Percentiles rank a stretch among this genome's conserved stretches.
Evolutionary conservation across 2,888 invertebrate genomes (phyloP).

Genomic region (Allacma fusca): DNA sequence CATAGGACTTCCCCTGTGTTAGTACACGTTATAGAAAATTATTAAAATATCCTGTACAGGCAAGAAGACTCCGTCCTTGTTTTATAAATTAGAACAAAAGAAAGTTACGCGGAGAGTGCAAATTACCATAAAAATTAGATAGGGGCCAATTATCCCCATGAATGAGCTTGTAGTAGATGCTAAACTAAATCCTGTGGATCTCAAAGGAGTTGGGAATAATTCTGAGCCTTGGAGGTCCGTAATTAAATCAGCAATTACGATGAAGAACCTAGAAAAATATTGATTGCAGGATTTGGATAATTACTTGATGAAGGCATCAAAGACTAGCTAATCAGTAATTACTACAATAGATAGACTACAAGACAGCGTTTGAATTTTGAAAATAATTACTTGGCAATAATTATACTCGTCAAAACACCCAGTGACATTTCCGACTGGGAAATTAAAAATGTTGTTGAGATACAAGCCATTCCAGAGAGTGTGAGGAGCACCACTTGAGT

Average conservation of each 20-base stretch:
- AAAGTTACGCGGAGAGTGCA: too few relatives aligned
- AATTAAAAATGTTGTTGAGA: constrained; percentile 4
- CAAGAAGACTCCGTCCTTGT: neutral
- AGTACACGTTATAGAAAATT: too few relatives aligned
- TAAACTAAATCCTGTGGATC: constrained; percentile 41
- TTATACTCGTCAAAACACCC: constrained; percentile 15
- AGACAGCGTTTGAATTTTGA: too few relatives aligned
- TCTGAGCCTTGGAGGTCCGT: constrained; percentile 41
- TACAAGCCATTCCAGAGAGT: neutral
- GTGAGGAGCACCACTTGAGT: constrained; percentile 23
- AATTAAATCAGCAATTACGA: constrained; percentile 39
- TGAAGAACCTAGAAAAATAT: constrained; percentile 34
- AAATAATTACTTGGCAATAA: constrained; percentile 37
- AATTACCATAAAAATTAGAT: constrained; percentile 38
- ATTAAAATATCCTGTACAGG: too few relatives aligned
- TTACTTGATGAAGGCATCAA: too few relatives aligned
- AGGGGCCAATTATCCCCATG: constrained; percentile 35
- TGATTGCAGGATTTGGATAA: too few relatives aligned
- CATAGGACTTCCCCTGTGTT: constrained; percentile 31
- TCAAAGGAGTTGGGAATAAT: constrained; percentile 33
- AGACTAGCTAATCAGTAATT: too few relatives aligned
- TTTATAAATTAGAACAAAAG: neutral
- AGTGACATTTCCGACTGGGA: constrained; percentile 1
- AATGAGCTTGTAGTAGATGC: constrained; percentile 32
- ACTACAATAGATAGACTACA: too few relatives aligned